A percentile compares a stretch with the other conserved stretches of the same genome.
Evolutionary conservation across 2,797 vertebrate species (phyloP).

Genomic region (Paedocypris micromegethes): DNA sequence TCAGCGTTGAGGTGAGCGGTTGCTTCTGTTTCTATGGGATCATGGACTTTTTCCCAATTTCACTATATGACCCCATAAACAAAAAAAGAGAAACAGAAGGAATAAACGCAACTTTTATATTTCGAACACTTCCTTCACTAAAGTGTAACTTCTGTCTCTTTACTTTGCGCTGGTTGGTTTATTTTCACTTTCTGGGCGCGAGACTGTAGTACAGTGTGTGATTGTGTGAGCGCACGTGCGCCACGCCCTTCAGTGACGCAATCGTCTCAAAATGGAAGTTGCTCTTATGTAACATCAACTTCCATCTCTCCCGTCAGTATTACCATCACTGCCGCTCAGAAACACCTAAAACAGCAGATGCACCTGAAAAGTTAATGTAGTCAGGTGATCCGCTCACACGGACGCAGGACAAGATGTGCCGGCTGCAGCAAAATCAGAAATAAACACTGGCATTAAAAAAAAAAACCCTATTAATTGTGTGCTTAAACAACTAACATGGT

Average conservation of each 20-base stretch:
- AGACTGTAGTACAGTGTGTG: neutral
- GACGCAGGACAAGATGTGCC: no score
- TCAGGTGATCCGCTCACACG: no score
- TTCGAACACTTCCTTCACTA: no score
- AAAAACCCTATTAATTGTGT: neutral
- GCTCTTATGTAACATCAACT: conserved; percentile 69
- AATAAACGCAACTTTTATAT: no score
- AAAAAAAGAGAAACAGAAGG: no score
- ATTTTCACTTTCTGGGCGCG: no score
- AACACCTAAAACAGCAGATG: neutral
- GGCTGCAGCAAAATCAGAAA: neutral
- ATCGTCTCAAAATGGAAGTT: conserved; percentile 72
- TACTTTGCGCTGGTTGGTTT: no score
- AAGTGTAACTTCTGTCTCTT: no score
- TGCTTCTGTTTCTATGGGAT: no score
- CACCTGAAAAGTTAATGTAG: neutral
- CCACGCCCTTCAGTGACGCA: conserved; percentile 54
- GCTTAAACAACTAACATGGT: neutral
- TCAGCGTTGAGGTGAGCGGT: no score
- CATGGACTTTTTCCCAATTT: no score
- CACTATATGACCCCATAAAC: no score
- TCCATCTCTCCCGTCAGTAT: conserved; percentile 26
- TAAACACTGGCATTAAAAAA: neutral
- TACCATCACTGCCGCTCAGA: neutral
- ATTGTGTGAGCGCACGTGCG: conserved; percentile 18